phyloP scores from a whole-genome alignment of 2,888 invertebrate species.

The Xestobium rufovillosum region DNA sequence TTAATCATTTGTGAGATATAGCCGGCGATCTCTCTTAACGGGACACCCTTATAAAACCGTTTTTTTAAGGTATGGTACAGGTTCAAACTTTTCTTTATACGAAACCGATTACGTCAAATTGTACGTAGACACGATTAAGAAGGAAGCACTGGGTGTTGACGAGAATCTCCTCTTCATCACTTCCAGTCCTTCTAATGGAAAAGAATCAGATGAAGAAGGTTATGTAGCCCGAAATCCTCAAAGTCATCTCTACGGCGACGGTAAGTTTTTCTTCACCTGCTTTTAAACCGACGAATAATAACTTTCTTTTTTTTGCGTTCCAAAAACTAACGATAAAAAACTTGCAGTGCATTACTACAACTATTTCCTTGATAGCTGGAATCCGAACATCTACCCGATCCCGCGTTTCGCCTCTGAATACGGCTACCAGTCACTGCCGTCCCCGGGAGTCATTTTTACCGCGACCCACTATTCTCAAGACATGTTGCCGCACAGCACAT shows the following conservation, averaged over 20 bases:
- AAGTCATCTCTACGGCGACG: slow-evolving; percentile 76
- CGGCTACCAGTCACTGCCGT: slow-evolving; percentile 87
- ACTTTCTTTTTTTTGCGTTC: slow-evolving; percentile 7
- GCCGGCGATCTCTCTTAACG: no score
- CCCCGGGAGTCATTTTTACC: slow-evolving; percentile 56
- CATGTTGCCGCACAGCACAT: slow-evolving; percentile 49
- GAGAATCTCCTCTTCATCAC: slow-evolving; percentile 61
- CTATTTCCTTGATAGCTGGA: slow-evolving; percentile 75
- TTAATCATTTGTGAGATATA: no score
- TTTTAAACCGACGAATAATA: background rate
- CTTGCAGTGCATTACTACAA: slow-evolving; percentile 78
- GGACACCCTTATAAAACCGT: no score
- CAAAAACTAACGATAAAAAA: background rate
- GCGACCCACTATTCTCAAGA: slow-evolving; percentile 49
- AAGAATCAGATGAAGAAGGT: slow-evolving; percentile 62
- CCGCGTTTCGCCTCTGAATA: slow-evolving; percentile 93
- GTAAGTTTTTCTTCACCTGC: slow-evolving; percentile 41
- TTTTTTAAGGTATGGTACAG: slow-evolving; percentile 45
- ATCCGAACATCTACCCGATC: slow-evolving; percentile 64
- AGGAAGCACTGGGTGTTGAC: slow-evolving; percentile 56
- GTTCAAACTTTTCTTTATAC: slow-evolving; percentile 29
- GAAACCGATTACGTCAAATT: slow-evolving; percentile 71
- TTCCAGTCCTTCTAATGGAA: slow-evolving; percentile 90
- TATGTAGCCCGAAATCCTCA: slow-evolving; percentile 74
- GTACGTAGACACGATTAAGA: slow-evolving; percentile 70